Base-by-base conservation (phyloP, 1,140 invertebrate species). In the Hycleus phaleratus region DNA sequence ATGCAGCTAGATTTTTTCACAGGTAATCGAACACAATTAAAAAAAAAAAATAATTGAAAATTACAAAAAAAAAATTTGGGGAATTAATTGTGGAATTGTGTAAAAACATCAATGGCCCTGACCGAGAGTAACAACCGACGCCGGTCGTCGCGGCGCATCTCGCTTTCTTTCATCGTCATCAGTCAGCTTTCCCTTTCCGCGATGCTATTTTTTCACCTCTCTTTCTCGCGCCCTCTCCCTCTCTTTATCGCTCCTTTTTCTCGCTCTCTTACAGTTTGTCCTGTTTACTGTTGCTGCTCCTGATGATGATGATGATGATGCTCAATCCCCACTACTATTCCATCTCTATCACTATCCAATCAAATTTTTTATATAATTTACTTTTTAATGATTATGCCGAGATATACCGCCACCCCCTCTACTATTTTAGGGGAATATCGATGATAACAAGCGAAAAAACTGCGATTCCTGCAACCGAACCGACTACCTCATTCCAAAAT, bases 331-430 rank as follows among this genome's bases (percentile, higher is more conserved):
- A 42, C 59, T 56, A 38, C 51, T 38, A 32, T 32, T 32, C 32
- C 7, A 32, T 32, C 32, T 32, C 32, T 32, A 32, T 32, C 52
- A 60, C 54, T 64, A 60, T 58, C 63, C 65, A 68, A 68, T 70
- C 59, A 62, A 61, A 64, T 63, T 70, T 68, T 69, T 65, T 63
- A 63, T 59, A 43, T 40, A 53, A 49, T 61, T 61, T 63, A 59
- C 43, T 60, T 57, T 64, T 62, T 66, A 66, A 64, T 64, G 63
- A 65, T 64, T 55, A 46, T 65, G 60, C 60, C 55, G 38, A 50
- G 63, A 60, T 32, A 32, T 18, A 18, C 18, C 50, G 38, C 56
- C 53, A 62, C 62, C 57, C 59, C 10, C 4, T 39, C 26, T 5
- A 5, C 32, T 32, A 32, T 32, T 32, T 4, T 7, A 32, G 32